Percentiles rank a stretch among this genome's conserved stretches.
These are phyloP conservation scores for Calliopsis andreniformis DNA, from an alignment of 1,140 invertebrate species.

Conservation along the genomic window DNA sequence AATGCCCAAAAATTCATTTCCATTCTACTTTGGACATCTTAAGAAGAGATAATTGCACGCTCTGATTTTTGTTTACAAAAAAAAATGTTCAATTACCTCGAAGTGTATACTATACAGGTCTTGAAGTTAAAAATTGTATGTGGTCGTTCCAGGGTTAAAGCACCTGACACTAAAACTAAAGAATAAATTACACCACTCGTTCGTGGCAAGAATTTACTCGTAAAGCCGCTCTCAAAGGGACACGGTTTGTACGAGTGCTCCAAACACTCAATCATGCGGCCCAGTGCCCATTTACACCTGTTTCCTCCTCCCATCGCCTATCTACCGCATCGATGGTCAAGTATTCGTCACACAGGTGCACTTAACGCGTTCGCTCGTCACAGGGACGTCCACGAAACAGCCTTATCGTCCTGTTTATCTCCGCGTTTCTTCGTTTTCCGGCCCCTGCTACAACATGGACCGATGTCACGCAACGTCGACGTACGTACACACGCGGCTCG, in stretches of 20 bases:
- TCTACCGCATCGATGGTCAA: background rate
- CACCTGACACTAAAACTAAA: too few species aligned
- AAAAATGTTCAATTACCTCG: too few species aligned
- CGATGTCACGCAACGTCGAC: slow-evolving; percentile 19
- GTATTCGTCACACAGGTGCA: slow-evolving; percentile 27
- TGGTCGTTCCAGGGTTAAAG: too few species aligned
- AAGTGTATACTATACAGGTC: too few species aligned
- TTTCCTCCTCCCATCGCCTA: background rate
- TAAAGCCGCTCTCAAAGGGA: too few species aligned
- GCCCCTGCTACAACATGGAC: background rate
- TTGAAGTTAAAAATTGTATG: too few species aligned
- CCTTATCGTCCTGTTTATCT: slow-evolving; percentile 21
- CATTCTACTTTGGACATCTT: too few species aligned
- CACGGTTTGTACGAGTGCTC: background rate
- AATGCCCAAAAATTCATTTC: too few species aligned
- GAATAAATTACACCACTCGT: too few species aligned
- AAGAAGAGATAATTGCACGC: too few species aligned
- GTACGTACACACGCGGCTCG: background rate
- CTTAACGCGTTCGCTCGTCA: background rate
- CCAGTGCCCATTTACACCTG: slow-evolving; percentile 27
- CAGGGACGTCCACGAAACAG: background rate
- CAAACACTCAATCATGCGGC: background rate
- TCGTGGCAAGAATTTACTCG: background rate
- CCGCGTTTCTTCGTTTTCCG: slow-evolving; percentile 8
- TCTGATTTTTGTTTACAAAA: too few species aligned